These are phyloP conservation scores for Marisa cornuarietis DNA, from an alignment of 1,140 invertebrate species.

Conservation along the genomic window DNA sequence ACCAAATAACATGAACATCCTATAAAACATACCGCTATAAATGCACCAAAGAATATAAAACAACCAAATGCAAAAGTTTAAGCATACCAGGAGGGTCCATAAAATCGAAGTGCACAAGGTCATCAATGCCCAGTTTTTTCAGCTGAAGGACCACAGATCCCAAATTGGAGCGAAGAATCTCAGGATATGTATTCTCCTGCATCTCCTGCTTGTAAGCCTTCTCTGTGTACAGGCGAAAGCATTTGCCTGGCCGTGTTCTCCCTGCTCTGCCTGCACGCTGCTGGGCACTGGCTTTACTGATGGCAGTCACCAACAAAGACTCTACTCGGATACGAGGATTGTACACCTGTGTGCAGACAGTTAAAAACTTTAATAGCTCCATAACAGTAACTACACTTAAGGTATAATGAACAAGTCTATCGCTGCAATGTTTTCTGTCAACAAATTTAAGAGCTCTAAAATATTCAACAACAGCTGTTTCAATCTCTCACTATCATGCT, in stretches of 20 bases:
- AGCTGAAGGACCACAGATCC: conserved; percentile 97
- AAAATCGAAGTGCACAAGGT: conserved; percentile 99
- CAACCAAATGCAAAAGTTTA: neutral
- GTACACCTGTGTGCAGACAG: conserved; percentile 76
- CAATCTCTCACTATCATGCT: no score
- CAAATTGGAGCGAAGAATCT: conserved; percentile 96
- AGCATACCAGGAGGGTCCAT: conserved; percentile 92
- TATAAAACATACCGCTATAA: neutral
- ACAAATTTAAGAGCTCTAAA: no score
- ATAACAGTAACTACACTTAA: no score
- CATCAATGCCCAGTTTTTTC: conserved; percentile 99
- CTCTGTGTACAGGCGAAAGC: conserved; percentile 98
- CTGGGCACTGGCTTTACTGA: conserved; percentile 99
- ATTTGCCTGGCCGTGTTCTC: conserved; percentile 96
- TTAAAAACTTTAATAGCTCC: no score
- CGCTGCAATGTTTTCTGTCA: no score
- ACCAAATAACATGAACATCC: neutral
- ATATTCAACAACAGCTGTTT: no score
- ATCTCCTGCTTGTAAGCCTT: conserved; percentile 99
- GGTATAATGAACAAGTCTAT: no score
- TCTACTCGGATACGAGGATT: conserved; percentile 98
- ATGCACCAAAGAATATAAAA: neutral
- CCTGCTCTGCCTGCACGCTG: conserved; percentile 97
- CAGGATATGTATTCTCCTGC: conserved; percentile 99
- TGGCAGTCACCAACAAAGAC: conserved; percentile 95